Evolutionary conservation across 1,140 invertebrate species (phyloP).

Genomic region (Magallana angulata): DNA sequence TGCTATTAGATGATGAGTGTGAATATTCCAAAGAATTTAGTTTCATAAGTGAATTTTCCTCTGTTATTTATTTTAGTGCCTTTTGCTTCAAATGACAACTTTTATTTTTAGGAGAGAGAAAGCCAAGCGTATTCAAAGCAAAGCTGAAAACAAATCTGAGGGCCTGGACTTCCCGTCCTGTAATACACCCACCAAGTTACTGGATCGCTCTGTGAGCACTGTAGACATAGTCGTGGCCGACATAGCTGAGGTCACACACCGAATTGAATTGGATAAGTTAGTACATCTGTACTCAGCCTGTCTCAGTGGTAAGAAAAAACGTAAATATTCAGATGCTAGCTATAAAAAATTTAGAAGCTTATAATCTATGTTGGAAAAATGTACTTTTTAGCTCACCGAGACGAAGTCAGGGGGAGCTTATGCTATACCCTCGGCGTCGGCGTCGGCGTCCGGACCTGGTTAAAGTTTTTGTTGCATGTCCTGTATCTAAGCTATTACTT

Average conservation of each 20-base stretch:
- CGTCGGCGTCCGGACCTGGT: too few relatives aligned
- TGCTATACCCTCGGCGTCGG: too few relatives aligned
- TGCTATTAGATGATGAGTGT: too few relatives aligned
- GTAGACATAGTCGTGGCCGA: constrained; percentile 62
- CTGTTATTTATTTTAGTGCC: too few relatives aligned
- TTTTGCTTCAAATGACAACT: too few relatives aligned
- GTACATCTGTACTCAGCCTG: constrained; percentile 78
- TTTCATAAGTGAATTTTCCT: too few relatives aligned
- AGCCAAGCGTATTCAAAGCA: constrained; percentile 53
- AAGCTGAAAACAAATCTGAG: constrained; percentile 36
- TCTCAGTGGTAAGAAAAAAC: constrained; percentile 62
- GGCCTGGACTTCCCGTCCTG: background rate
- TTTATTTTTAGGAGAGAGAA: constrained; percentile 59
- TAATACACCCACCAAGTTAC: constrained; percentile 63
- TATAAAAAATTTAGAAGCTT: background rate
- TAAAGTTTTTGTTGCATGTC: too few relatives aligned
- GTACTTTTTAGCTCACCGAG: too few relatives aligned
- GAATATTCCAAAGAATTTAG: too few relatives aligned
- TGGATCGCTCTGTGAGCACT: constrained; percentile 61
- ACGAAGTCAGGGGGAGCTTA: too few relatives aligned
- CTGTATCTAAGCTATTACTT: too few relatives aligned
- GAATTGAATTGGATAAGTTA: constrained; percentile 78
- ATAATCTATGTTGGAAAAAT: background rate
- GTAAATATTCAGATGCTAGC: background rate
- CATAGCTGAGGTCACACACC: constrained; percentile 76